phyloP scores from a whole-genome alignment of 2,113 vertebrate species.

The Chinchilla lanigera region DNA sequence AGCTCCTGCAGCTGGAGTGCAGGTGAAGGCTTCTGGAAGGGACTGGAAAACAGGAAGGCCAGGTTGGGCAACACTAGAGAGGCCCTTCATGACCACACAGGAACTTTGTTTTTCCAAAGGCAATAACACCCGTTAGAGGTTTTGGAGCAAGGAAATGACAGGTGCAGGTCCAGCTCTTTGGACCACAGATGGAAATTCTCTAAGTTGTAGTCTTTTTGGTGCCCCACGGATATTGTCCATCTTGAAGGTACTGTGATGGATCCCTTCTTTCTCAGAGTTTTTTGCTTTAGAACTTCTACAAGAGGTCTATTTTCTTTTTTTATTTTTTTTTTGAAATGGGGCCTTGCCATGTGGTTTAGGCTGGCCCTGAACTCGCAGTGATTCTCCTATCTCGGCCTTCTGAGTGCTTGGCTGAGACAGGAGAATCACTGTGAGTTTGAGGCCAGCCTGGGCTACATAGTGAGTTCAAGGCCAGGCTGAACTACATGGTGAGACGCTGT shows the following conservation, averaged over 20 bases:
- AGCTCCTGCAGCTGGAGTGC: not conserved
- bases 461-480: not conserved
- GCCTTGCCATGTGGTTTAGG: not conserved
- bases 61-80: not conserved
- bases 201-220: slow-evolving; percentile 6
- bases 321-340: not conserved
- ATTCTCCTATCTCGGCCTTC: not conserved
- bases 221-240: not conserved
- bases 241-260: not conserved
- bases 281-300: not conserved
- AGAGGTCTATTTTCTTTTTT: not conserved
- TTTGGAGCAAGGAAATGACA: slow-evolving; percentile 15
- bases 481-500: not conserved
- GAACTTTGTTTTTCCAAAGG: not conserved
- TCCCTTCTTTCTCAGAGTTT: not conserved
- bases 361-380: not conserved
- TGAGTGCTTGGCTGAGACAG: too few relatives aligned
- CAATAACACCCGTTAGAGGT: not conserved
- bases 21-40: not conserved
- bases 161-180: not conserved
- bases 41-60: not conserved
- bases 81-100: not conserved
- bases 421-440: too few relatives aligned
- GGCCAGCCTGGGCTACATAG: too few relatives aligned
- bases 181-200: not conserved